These are phyloP conservation scores for Parauchenoglanis ngamensis DNA, from an alignment of 2,797 vertebrate genomes.

Conservation along the genomic window DNA sequence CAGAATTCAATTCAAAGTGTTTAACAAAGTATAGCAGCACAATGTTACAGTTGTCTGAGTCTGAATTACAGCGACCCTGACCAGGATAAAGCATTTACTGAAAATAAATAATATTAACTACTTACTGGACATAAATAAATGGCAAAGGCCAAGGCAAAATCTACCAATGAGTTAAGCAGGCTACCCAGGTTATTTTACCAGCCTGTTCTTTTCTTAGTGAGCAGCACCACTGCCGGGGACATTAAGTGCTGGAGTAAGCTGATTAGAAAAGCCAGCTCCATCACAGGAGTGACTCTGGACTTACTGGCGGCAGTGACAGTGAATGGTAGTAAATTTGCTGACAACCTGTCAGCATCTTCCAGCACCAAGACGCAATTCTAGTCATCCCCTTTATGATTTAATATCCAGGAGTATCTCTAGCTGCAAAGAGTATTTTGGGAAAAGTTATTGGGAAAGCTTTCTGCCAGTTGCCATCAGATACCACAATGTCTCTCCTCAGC, in stretches of 20 bases:
- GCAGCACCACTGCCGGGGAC: background rate
- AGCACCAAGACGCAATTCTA: background rate
- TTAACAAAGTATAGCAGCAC: background rate
- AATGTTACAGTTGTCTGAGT: background rate
- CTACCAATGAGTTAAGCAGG: background rate
- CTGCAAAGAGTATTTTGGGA: background rate
- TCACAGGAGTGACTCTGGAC: background rate
- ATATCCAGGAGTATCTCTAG: background rate
- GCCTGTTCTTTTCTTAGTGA: background rate
- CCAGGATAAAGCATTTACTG: background rate
- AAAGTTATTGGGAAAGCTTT: background rate
- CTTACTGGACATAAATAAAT: background rate
- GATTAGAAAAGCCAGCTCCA: conserved; percentile 3
- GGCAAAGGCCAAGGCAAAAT: background rate
- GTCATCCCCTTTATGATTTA: background rate
- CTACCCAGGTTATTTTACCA: background rate
- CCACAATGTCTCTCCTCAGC: background rate
- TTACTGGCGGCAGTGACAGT: background rate
- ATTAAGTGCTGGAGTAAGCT: conserved; percentile 4
- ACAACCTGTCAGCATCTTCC: conserved; percentile 3
- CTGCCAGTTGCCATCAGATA: background rate
- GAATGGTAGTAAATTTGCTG: conserved; percentile 2
- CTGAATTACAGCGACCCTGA: background rate
- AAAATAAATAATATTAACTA: background rate
- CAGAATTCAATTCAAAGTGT: background rate